These are phyloP conservation scores for Xenus cinereus DNA, from an alignment of 2,113 vertebrate genomes.

Conservation along the genomic window DNA sequence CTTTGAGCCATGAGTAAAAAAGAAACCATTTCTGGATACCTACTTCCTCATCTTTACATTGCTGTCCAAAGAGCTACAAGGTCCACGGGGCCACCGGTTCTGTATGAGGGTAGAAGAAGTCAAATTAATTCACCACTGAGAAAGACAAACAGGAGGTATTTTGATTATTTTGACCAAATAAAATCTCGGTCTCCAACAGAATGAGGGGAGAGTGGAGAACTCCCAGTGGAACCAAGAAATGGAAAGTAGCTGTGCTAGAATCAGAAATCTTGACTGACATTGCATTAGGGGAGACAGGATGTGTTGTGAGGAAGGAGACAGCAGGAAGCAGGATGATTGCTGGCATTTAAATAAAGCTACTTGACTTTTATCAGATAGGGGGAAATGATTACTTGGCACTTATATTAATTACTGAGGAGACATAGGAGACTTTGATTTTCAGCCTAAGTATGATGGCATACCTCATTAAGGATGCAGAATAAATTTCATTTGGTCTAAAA, in stretches of 20 bases:
- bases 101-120: background rate
- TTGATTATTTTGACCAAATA: background rate
- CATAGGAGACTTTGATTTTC: background rate
- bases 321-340: constrained; percentile 45
- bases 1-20: background rate
- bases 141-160: background rate
- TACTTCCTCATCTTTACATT: background rate
- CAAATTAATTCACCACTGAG: background rate
- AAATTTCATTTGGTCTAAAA: background rate
- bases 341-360: constrained; percentile 50
- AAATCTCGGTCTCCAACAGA: background rate
- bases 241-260: background rate
- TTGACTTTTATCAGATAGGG: constrained; percentile 50
- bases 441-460: background rate
- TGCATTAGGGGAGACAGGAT: background rate
- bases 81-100: background rate
- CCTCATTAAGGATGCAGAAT: background rate
- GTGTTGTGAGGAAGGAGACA: background rate
- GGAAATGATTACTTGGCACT: constrained; percentile 48
- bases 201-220: background rate
- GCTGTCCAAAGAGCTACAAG: background rate
- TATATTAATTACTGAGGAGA: constrained; percentile 52
- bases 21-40: background rate
- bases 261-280: background rate
- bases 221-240: background rate